Conservation (phyloP, 2,888 invertebrate genomes). For the Andrena bicolor region DNA sequence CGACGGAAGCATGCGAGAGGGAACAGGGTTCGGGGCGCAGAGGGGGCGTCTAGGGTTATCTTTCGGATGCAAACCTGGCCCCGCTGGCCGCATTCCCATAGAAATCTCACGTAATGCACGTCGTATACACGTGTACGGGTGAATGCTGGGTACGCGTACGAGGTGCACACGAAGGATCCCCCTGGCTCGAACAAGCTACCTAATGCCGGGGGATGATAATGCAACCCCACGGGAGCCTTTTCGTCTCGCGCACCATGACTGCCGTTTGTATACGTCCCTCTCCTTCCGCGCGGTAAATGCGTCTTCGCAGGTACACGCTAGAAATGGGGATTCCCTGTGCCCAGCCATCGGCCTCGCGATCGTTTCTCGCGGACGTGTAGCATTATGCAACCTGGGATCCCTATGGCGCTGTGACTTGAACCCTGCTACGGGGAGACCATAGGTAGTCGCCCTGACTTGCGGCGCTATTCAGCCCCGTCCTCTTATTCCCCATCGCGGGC, state of each 20-base stretch:
- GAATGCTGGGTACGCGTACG: constrained; percentile 57
- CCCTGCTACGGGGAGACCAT: neutral
- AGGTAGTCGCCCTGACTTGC: neutral
- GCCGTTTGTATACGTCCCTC: constrained; percentile 37
- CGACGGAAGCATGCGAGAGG: constrained; percentile 15
- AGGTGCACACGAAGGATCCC: constrained; percentile 62
- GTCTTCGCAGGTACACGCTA: constrained; percentile 25
- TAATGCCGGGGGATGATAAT: constrained; percentile 79
- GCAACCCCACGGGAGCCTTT: constrained; percentile 75
- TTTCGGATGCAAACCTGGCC: constrained; percentile 70
- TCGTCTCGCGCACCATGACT: constrained; percentile 64
- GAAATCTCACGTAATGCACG: constrained; percentile 76
- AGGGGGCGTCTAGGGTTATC: constrained; percentile 71
- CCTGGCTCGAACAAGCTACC: constrained; percentile 61
- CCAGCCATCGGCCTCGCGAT: constrained; percentile 13
- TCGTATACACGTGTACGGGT: constrained; percentile 69
- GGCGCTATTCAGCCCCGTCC: neutral
- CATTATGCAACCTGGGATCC: neutral
- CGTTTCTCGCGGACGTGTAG: constrained; percentile 28
- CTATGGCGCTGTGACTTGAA: neutral
- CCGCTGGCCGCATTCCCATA: constrained; percentile 74
- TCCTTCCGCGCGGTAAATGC: constrained; percentile 26
- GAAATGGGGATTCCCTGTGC: constrained; percentile 27
- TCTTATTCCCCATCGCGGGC: neutral
- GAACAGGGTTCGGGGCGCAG: constrained; percentile 19